Conservation (phyloP, 2,113 vertebrate species). For the Mastomys natalensis region DNA sequence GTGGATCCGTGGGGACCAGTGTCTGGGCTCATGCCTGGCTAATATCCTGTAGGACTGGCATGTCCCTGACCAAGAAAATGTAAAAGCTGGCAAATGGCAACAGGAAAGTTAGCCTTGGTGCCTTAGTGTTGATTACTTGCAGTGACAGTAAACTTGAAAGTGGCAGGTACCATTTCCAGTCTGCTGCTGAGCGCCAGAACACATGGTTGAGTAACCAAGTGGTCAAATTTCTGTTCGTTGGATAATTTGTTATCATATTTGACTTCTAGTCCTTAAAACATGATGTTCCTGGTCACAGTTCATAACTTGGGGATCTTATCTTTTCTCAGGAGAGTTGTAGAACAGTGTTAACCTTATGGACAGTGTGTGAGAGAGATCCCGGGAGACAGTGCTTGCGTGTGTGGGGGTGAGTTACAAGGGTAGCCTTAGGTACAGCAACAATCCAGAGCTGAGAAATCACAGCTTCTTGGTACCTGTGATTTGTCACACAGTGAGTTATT, state of each 20-base stretch:
- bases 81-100: background rate
- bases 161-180: background rate
- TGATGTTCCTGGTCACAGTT: background rate
- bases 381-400: background rate
- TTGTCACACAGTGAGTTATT: conserved; percentile 11
- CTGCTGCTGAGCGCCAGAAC: background rate
- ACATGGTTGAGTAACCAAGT: background rate
- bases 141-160: background rate
- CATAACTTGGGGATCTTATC: background rate
- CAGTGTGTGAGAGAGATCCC: background rate
- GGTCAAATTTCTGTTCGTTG: background rate
- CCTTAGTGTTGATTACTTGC: background rate
- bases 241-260: background rate
- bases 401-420: background rate
- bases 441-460: background rate
- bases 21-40: background rate
- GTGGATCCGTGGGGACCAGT: background rate
- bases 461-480: background rate
- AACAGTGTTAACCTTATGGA: background rate
- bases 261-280: background rate
- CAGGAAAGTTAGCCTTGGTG: background rate
- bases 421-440: background rate
- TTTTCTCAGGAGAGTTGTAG: background rate
- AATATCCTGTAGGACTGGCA: background rate
- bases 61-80: background rate